These are phyloP conservation scores for Mungos mungo DNA, from an alignment of 2,113 vertebrate species.

Conservation along the genomic window DNA sequence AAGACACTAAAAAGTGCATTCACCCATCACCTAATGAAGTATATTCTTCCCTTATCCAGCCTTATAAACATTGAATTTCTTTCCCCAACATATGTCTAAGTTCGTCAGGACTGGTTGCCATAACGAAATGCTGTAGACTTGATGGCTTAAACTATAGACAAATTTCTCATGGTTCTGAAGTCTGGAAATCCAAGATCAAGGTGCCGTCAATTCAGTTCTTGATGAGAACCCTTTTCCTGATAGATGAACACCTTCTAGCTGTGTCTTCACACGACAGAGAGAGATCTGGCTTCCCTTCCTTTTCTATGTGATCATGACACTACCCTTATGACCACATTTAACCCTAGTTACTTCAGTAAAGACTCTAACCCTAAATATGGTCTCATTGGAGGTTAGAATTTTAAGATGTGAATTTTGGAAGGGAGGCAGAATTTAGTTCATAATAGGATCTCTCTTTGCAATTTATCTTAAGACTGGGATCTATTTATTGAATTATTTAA, in stretches of 20 bases:
- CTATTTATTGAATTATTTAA: neutral
- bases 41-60: neutral
- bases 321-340: neutral
- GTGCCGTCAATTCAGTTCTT: neutral
- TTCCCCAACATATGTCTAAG: neutral
- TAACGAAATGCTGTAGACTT: neutral
- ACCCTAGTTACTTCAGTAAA: neutral
- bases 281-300: neutral
- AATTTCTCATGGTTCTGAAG: neutral
- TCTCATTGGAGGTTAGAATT: neutral
- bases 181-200: neutral
- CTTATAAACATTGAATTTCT: neutral
- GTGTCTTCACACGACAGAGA: neutral
- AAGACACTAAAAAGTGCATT: neutral
- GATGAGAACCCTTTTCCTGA: neutral
- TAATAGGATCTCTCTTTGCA: neutral
- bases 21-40: neutral
- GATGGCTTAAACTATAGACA: neutral
- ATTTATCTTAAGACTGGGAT: conserved; percentile 8
- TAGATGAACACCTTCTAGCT: neutral
- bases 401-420: neutral
- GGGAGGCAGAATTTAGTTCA: neutral
- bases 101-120: neutral
- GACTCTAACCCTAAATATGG: neutral
- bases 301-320: neutral